Percentiles rank a stretch among this genome's conserved stretches.
Conservation (phyloP, 2,888 invertebrate genomes). For the Aelia acuminata region DNA sequence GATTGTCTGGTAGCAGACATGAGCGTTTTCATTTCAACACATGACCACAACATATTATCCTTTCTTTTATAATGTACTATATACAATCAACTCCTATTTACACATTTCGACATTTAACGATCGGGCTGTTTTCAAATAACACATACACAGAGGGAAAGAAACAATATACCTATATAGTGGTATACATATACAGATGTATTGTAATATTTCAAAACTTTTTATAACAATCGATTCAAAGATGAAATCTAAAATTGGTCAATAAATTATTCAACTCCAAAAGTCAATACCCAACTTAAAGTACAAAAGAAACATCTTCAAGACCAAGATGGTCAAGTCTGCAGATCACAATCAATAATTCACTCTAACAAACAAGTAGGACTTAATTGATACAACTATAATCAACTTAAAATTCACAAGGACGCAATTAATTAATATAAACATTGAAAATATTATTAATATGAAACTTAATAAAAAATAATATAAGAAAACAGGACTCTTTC, state of each 20-base stretch:
- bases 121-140: background rate
- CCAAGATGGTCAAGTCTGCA: background rate
- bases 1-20: slow-evolving; percentile 42
- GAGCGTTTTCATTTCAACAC: slow-evolving; percentile 25
- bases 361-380: background rate
- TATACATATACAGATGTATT: background rate
- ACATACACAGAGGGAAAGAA: background rate
- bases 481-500: slow-evolving; percentile 43
- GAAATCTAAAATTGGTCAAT: background rate
- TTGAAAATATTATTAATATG: slow-evolving; percentile 8
- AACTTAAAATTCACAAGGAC: background rate
- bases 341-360: background rate
- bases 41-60: slow-evolving; percentile 1
- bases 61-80: slow-evolving; percentile 25
- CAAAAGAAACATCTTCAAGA: background rate
- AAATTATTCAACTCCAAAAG: background rate
- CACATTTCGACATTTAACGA: background rate
- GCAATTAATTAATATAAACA: background rate
- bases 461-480: slow-evolving; percentile 44
- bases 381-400: background rate
- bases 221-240: slow-evolving; percentile 2
- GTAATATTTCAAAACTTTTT: slow-evolving; percentile 9
- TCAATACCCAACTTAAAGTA: slow-evolving; percentile 17
- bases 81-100: slow-evolving; percentile 30
- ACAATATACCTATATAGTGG: background rate